Conservation (phyloP, 2,888 invertebrate genomes). For the Periphyllus acericola region DNA sequence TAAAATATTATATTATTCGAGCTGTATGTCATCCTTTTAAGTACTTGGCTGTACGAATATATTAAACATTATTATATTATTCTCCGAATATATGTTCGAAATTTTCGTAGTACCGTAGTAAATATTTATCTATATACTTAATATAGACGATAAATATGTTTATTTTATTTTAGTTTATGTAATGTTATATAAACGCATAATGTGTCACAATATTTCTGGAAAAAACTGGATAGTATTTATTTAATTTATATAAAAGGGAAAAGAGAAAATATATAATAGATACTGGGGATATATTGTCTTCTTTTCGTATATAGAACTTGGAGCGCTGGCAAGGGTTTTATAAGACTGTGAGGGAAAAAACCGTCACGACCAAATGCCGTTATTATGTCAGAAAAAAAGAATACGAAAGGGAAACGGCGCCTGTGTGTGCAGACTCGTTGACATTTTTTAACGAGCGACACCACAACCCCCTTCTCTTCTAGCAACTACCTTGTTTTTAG, state of each 20-base stretch:
- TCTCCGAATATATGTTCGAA: background rate
- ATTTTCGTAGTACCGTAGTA: background rate
- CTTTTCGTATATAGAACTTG: background rate
- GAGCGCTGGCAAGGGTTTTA: background rate
- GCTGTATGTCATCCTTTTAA: background rate
- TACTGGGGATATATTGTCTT: background rate
- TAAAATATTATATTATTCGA: background rate
- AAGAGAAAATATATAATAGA: background rate
- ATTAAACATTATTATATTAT: background rate
- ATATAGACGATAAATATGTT: background rate
- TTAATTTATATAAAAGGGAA: background rate
- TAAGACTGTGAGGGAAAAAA: slow-evolving; percentile 12
- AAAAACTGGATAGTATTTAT: background rate
- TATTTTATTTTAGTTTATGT: background rate
- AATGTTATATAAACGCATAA: background rate
- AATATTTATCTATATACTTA: no score
- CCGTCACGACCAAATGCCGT: slow-evolving; percentile 44
- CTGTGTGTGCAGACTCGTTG: slow-evolving; percentile 56
- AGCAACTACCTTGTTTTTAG: slow-evolving; percentile 47
- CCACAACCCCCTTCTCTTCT: slow-evolving; percentile 18
- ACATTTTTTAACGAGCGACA: slow-evolving; percentile 59
- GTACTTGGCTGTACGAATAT: background rate
- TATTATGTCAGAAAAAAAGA: slow-evolving; percentile 45
- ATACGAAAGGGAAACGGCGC: slow-evolving; percentile 45
- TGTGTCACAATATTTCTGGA: background rate